Base-by-base conservation (phyloP, 2,797 vertebrate genomes). In the Hemitrygon akajei region DNA sequence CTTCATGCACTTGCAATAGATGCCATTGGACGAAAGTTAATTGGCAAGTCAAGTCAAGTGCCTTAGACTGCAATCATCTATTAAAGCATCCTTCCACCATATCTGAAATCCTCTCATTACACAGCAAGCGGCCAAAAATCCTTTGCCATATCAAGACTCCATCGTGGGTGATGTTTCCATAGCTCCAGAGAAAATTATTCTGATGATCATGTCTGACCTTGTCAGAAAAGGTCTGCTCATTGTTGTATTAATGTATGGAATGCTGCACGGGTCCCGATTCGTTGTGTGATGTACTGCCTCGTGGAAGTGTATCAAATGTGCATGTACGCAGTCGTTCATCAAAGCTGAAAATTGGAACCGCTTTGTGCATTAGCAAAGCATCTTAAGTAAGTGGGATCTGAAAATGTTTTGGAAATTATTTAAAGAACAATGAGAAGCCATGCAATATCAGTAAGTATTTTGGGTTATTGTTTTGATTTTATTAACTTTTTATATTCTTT, bases 391-490 rank as follows among this genome's bases (percentile, higher is more conserved):
- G n/a, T 12, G 34, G 37, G 25, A 82, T 25, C 9, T 11, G 7
- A 82, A 82, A 25, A 47, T 56, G 22, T 18, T 82, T 56, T 82
- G 40, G 34, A 81, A 81, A 40, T 40, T 81, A 81, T 81, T 40
- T 40, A 81, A 80, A 22, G 79, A 56, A 82, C 80, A 22, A 82
- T 82, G 80, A 82, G 40, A 25, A 47, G 7, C 9, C 40, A 9
- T 40, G 18, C 18, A 56, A n/a, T 84, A 27, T 63, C 27, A 63
- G 5, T 18, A 7, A 86, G 2, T 7, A 30, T 10, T 12, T 47
- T 84, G 81, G 81, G 22, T 84, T 84, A 56, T 84, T 58, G 47
- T 84, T 47, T 47, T 86, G 56, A 86, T 86, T 60, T 86, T n/a
- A 56, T n/a, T 60, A 63, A 7, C 60, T 60, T 1, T 18, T 86